Evolutionary conservation across 2,797 vertebrate species (phyloP), one percentile per base, ranked within the genome.

Genomic region (Sebastes matsubarae): DNA sequence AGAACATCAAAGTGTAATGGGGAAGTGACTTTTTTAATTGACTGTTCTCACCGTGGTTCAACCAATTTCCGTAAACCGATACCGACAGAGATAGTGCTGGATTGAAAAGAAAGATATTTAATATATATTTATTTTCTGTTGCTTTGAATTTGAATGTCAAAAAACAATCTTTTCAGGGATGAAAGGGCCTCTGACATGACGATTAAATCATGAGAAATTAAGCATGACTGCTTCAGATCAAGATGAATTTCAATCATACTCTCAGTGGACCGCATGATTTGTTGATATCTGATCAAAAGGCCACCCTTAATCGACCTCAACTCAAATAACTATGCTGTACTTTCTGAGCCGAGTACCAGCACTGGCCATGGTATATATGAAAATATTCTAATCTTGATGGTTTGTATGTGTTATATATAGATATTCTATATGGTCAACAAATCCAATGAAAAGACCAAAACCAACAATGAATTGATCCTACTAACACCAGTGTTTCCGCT

Each of bases 1-100:
- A 79, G 59, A 89, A 75, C 66, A 77, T 83, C 52, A 77, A 70
- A 76, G 79, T 80, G 12, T 68, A 81, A 84, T 72, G 60, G 57
- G 36, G 50, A 75, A 79, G 46, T 61, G 25, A 79, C 68, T 57
- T 36, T 81, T 58, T 78, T 22, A 76, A 85, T 75, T 57, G 67
- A 81, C 32, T 59, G 46, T 18, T 85, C 58, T 81, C 57, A 67
- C 29, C 50, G 18, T 24, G 1, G 32, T 77, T 77, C 13, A 42
- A 32, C 68, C 5, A 30, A 13, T 67, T 71, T 55, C 38, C 5
- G 4, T 36, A n/a, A 36, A 64, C 10, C 7, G 4, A 18, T 25
- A 25, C 20, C 52, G 75, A 78, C 11, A 76, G 32, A 64, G 27
- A 36, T 3, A 2, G 6, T 2, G 54, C 36, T 24, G n/a, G 5